These are phyloP conservation scores for Melanotaenia maccullochi DNA, from an alignment of 2,797 vertebrate species.

Conservation along the genomic window DNA sequence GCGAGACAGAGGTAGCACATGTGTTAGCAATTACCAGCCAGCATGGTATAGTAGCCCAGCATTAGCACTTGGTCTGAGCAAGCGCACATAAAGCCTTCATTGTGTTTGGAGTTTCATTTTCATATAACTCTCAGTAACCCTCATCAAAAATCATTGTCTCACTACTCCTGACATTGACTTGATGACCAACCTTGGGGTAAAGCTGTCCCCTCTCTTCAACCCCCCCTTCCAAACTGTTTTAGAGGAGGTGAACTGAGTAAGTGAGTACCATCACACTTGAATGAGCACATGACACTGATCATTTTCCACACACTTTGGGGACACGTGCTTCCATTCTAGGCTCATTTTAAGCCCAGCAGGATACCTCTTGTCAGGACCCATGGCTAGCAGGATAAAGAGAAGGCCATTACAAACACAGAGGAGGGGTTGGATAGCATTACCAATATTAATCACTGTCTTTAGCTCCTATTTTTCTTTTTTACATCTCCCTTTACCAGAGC, in stretches of 20 bases:
- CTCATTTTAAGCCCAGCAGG: conserved; percentile 97
- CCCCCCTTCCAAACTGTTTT: neutral
- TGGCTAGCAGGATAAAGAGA: conserved; percentile 79
- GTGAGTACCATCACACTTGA: conserved; percentile 90
- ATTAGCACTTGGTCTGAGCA: conserved; percentile 76
- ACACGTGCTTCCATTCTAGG: conserved; percentile 92
- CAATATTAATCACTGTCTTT: conserved; percentile 97
- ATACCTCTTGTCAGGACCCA: conserved; percentile 90
- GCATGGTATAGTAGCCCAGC: conserved; percentile 90
- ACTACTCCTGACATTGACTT: conserved; percentile 87
- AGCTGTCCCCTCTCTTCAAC: conserved; percentile 60
- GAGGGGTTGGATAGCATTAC: conserved; percentile 86
- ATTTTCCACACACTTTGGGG: conserved; percentile 86
- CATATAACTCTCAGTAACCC: conserved; percentile 32
- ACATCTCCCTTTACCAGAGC: conserved; percentile 85
- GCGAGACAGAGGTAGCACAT: conserved; percentile 93
- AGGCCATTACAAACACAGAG: conserved; percentile 91
- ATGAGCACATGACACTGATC: conserved; percentile 92
- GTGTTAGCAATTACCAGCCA: conserved; percentile 98
- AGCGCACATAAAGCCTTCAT: conserved; percentile 90
- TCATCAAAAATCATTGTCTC: conserved; percentile 62
- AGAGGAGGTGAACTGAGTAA: conserved; percentile 88
- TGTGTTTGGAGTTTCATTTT: conserved; percentile 81
- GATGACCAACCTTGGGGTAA: conserved; percentile 84
- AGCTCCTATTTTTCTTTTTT: conserved; percentile 91